These are phyloP conservation scores for Elegia similella DNA, from an alignment of 2,888 invertebrate genomes.

Conservation along the genomic window DNA sequence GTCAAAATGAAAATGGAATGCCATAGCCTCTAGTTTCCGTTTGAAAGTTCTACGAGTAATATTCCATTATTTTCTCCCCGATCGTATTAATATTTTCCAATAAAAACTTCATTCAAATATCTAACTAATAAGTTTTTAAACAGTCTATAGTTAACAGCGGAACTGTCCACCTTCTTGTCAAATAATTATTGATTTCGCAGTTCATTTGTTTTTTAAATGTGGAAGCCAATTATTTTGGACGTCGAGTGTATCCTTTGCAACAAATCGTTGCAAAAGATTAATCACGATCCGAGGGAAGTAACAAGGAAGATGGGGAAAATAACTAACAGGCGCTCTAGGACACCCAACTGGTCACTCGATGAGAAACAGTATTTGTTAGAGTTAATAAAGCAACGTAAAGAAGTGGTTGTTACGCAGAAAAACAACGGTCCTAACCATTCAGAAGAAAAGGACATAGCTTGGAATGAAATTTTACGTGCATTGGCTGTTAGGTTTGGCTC, in stretches of 20 bases:
- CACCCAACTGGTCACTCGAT: slow-evolving; percentile 72
- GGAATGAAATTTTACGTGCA: slow-evolving; percentile 67
- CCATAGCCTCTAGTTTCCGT: slow-evolving; percentile 24
- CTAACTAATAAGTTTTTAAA: slow-evolving; percentile 34
- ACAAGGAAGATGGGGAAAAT: slow-evolving; percentile 66
- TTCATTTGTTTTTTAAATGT: slow-evolving; percentile 75
- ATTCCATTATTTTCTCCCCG: slow-evolving; percentile 31
- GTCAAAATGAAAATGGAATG: not conserved
- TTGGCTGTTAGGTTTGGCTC: slow-evolving; percentile 59
- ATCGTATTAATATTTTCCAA: slow-evolving; percentile 27
- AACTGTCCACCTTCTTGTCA: slow-evolving; percentile 28
- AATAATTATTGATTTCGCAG: slow-evolving; percentile 21
- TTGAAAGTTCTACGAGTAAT: slow-evolving; percentile 29
- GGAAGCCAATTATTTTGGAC: slow-evolving; percentile 72
- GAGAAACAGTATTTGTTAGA: slow-evolving; percentile 73
- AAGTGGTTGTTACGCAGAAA: slow-evolving; percentile 63
- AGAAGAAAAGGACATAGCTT: slow-evolving; percentile 71
- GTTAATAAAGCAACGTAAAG: slow-evolving; percentile 68
- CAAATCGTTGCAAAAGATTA: slow-evolving; percentile 76
- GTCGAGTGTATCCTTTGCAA: slow-evolving; percentile 78
- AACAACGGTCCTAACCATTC: slow-evolving; percentile 70
- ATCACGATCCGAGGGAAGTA: slow-evolving; percentile 52
- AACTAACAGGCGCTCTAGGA: slow-evolving; percentile 58
- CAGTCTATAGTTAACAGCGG: slow-evolving; percentile 30
- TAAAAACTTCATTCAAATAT: slow-evolving; percentile 37